phyloP scores from a whole-genome alignment of 2,888 invertebrate genomes.

The Aphodius granarius region DNA sequence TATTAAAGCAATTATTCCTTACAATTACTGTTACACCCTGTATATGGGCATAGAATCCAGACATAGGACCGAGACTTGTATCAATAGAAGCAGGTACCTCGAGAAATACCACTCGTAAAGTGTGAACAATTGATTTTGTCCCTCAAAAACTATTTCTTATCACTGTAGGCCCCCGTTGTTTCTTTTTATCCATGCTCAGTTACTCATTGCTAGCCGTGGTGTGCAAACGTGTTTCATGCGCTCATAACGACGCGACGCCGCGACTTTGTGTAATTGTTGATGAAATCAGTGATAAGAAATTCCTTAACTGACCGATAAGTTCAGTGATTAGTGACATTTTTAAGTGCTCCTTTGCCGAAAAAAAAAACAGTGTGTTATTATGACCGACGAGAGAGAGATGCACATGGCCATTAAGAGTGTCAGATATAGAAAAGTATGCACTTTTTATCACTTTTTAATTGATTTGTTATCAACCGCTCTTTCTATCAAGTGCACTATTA shows the following conservation, averaged over 20 bases:
- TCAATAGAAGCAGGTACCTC: background rate
- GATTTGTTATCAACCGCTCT: background rate
- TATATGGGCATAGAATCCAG: no score
- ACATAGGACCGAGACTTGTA: background rate
- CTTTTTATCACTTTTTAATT: background rate
- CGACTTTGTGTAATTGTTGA: background rate
- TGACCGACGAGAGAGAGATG: slow-evolving; percentile 42
- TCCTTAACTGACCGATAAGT: background rate
- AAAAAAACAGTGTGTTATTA: slow-evolving; percentile 21
- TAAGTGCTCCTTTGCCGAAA: background rate
- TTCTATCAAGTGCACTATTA: slow-evolving; percentile 19
- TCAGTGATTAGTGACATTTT: background rate
- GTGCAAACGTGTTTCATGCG: background rate
- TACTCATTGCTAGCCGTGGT: background rate
- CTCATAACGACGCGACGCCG: background rate
- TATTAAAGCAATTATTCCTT: no score
- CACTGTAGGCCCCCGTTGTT: background rate
- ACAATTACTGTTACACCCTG: no score
- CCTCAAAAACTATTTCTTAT: background rate
- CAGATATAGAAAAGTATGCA: slow-evolving; percentile 42
- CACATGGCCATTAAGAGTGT: slow-evolving; percentile 42
- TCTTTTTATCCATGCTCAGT: background rate
- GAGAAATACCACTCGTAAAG: background rate
- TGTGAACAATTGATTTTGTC: background rate
- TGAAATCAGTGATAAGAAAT: background rate